A percentile compares a stretch with the other conserved stretches of the same genome.
These are phyloP conservation scores for Melanotaenia trifasciata DNA, from an alignment of 2,797 vertebrate species.

Conservation along the genomic window DNA sequence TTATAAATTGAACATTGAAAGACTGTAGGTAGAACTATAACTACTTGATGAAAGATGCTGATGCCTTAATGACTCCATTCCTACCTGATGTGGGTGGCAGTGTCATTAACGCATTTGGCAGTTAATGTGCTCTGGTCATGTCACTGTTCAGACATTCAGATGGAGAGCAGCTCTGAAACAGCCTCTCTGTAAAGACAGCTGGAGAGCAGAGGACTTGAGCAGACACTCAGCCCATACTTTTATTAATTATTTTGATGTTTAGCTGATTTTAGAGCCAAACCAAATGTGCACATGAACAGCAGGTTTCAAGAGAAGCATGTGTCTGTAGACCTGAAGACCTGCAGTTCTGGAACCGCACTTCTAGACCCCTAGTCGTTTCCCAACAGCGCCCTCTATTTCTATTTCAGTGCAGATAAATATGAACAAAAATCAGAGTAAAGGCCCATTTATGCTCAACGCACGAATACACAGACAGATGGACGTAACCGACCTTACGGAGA, in stretches of 20 bases:
- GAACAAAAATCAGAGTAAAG: too few relatives aligned
- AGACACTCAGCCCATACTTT: constrained; percentile 25
- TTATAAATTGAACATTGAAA: constrained; percentile 22
- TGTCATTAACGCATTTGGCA: constrained; percentile 71
- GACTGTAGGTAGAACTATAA: constrained; percentile 27
- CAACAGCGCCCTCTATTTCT: too few relatives aligned
- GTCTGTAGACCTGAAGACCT: too few relatives aligned
- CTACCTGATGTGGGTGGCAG: constrained; percentile 34
- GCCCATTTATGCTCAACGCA: too few relatives aligned
- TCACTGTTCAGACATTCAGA: constrained; percentile 38
- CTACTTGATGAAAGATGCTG: constrained; percentile 30
- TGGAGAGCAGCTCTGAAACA: constrained; percentile 47
- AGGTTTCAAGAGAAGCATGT: too few relatives aligned
- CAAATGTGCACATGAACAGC: neutral
- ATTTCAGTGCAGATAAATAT: too few relatives aligned
- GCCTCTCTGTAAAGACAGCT: constrained; percentile 40
- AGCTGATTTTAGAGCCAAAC: constrained; percentile 9
- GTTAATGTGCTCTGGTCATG: constrained; percentile 54
- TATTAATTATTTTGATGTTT: constrained; percentile 12
- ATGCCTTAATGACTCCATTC: constrained; percentile 50
- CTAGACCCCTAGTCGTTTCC: too few relatives aligned
- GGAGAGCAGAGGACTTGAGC: constrained; percentile 37
- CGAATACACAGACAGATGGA: too few relatives aligned
- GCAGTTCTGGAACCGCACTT: too few relatives aligned
- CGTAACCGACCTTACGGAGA: too few relatives aligned